Conservation (phyloP, 2,113 vertebrate species). For the Manacus vitellinus region DNA sequence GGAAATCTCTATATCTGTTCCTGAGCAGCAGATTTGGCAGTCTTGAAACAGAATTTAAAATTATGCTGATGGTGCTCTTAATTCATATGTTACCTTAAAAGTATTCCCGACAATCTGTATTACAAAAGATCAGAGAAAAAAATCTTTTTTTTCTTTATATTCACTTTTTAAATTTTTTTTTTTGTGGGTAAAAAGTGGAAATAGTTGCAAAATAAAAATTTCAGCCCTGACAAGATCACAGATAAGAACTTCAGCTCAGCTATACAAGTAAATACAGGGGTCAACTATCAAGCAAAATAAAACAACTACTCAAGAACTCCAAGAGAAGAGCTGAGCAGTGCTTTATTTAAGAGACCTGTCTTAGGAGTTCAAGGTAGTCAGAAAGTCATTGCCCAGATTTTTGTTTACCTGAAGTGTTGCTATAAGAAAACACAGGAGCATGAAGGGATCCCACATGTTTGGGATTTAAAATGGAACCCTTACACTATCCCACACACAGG, state of each 20-base stretch:
- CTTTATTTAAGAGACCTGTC: background rate
- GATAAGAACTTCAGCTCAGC: background rate
- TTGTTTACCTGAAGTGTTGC: background rate
- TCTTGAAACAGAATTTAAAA: background rate
- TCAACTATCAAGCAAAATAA: background rate
- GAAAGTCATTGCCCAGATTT: background rate
- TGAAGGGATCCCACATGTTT: background rate
- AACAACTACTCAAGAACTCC: background rate
- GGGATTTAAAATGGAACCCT: background rate
- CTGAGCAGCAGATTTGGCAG: slow-evolving; percentile 3
- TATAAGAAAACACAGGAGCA: background rate
- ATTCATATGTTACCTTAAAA: slow-evolving; percentile 5
- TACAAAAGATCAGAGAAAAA: background rate
- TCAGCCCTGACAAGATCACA: background rate
- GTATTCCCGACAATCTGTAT: background rate
- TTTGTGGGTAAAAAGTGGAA: background rate
- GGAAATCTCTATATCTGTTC: background rate
- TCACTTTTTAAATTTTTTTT: background rate
- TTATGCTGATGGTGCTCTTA: background rate
- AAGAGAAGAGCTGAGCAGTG: background rate
- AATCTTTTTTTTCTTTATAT: background rate
- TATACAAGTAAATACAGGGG: background rate
- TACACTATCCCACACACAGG: background rate
- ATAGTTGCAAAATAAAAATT: background rate
- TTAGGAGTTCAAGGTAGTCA: background rate